A percentile compares a stretch with the other conserved stretches of the same genome.
phyloP scores from a whole-genome alignment of 2,888 invertebrate species.

The Nymphalis polychloros region DNA sequence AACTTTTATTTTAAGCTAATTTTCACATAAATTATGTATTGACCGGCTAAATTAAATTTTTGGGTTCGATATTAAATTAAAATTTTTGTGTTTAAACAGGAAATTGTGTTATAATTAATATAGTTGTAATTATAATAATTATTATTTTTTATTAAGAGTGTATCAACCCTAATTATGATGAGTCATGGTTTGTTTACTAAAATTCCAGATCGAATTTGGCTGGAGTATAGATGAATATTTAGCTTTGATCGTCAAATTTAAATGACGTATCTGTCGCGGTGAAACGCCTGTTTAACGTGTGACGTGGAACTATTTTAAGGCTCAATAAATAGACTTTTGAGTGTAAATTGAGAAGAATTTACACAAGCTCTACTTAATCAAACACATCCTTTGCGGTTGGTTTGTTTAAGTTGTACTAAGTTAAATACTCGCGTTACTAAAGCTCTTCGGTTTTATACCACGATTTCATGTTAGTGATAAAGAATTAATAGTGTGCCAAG shows the following conservation, averaged over 20 bases:
- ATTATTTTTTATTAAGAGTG: too few relatives aligned
- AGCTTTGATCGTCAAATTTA: background rate
- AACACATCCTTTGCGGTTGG: constrained; percentile 20
- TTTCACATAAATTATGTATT: too few relatives aligned
- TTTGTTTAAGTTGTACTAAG: constrained; percentile 20
- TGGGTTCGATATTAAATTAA: too few relatives aligned
- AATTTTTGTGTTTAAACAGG: too few relatives aligned
- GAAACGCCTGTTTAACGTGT: background rate
- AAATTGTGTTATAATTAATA: too few relatives aligned
- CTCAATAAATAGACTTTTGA: constrained; percentile 21
- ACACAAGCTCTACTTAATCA: constrained; percentile 24
- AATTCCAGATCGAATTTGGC: too few relatives aligned
- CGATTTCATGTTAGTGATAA: background rate
- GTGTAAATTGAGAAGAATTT: constrained; percentile 23
- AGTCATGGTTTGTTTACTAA: too few relatives aligned
- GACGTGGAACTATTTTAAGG: constrained; percentile 2
- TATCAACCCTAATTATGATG: too few relatives aligned
- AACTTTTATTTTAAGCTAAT: too few relatives aligned
- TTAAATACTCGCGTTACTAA: constrained; percentile 18
- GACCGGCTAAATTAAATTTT: too few relatives aligned
- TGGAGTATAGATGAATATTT: too few relatives aligned
- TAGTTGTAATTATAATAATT: too few relatives aligned
- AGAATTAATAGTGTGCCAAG: background rate
- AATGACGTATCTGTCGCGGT: background rate
- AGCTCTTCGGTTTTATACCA: constrained; percentile 17